Evolutionary conservation across 2,113 vertebrate species (phyloP).

Genomic region (Hippoglossus stenolepis): DNA sequence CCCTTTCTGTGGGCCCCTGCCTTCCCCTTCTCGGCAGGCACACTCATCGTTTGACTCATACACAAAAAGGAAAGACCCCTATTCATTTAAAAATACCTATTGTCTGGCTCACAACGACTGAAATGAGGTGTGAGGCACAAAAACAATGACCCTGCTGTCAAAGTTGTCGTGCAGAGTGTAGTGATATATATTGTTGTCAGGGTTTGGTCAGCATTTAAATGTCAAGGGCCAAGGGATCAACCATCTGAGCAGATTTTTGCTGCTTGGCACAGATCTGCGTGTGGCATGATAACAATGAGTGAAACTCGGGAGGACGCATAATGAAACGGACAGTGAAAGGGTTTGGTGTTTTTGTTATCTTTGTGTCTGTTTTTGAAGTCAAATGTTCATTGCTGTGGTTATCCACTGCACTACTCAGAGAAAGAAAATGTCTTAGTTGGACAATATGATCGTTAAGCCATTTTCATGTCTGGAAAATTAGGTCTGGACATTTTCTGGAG

Average conservation of each 20-base stretch:
- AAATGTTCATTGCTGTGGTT: conserved; percentile 17
- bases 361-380: too few relatives aligned
- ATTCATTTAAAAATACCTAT: conserved; percentile 71
- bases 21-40: conserved; percentile 70
- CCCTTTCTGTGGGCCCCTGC: conserved; percentile 73
- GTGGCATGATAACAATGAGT: background rate
- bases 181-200: background rate
- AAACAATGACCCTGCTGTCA: conserved; percentile 58
- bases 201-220: conserved; percentile 31
- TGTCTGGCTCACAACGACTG: conserved; percentile 64
- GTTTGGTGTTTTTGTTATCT: conserved; percentile 7
- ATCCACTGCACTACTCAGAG: background rate
- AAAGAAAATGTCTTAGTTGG: conserved; percentile 10
- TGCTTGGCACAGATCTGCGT: background rate
- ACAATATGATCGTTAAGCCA: background rate
- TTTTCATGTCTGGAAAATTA: too few relatives aligned
- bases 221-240: conserved; percentile 30
- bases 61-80: conserved; percentile 58
- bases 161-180: background rate
- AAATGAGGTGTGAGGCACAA: conserved; percentile 38
- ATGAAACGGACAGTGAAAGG: background rate
- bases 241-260: conserved; percentile 1
- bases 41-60: conserved; percentile 78
- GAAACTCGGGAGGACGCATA: background rate
- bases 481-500: too few relatives aligned